phyloP scores from a whole-genome alignment of 2,113 vertebrate genomes.

The Oreochromis aureus region DNA sequence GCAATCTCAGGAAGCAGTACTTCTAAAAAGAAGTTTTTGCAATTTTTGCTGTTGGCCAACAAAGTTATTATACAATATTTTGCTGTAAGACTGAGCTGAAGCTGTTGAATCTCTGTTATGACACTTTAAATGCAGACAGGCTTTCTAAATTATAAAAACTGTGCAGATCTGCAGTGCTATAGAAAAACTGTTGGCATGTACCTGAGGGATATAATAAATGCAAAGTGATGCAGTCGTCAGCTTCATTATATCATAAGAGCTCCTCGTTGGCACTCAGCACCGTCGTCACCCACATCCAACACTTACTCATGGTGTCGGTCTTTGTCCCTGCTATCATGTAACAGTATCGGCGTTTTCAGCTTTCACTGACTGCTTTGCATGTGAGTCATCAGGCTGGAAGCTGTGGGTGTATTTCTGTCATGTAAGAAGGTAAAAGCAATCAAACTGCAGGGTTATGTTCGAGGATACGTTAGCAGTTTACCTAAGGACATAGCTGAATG shows the following conservation, averaged over 20 bases:
- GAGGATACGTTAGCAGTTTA: background rate
- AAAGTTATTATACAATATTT: background rate
- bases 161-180: background rate
- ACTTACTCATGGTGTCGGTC: slow-evolving; percentile 15
- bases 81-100: background rate
- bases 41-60: background rate
- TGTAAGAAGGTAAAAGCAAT: background rate
- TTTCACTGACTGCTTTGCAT: background rate
- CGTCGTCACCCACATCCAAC: slow-evolving; percentile 11
- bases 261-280: slow-evolving; percentile 14
- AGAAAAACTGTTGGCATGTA: background rate
- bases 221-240: slow-evolving; percentile 26
- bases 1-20: background rate
- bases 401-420: slow-evolving; percentile 16
- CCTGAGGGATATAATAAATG: slow-evolving; percentile 20
- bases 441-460: background rate
- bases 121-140: background rate
- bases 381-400: background rate
- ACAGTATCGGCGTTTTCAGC: background rate
- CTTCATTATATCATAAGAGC: slow-evolving; percentile 46
- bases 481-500: background rate
- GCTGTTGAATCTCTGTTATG: background rate
- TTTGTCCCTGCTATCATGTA: background rate
- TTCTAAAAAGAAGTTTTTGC: background rate
- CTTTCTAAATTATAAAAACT: background rate